Percentiles rank a stretch among this genome's conserved stretches.
Evolutionary conservation across 2,797 vertebrate species (phyloP).

Genomic region (Anguilla megastoma): DNA sequence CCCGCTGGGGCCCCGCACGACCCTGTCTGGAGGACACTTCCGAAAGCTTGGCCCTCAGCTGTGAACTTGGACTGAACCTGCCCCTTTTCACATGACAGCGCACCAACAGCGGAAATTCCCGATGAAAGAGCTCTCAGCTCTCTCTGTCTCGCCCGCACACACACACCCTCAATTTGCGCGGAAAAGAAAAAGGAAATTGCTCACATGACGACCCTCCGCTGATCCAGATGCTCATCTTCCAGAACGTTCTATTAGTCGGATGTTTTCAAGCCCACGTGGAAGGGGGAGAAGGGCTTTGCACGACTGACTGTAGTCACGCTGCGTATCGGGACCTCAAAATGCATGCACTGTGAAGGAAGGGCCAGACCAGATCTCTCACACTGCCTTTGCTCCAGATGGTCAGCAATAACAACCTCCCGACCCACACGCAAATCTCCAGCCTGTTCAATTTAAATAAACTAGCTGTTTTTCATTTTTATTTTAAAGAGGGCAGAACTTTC

Average conservation of each 20-base stretch:
- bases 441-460: no score
- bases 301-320: conserved; percentile 27
- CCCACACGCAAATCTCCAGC: no score
- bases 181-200: conserved; percentile 3
- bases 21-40: neutral
- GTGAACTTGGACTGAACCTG: conserved; percentile 17
- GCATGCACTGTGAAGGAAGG: conserved; percentile 24
- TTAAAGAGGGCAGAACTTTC: no score
- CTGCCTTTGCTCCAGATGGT: no score
- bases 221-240: conserved; percentile 14
- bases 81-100: neutral
- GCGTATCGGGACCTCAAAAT: conserved; percentile 32
- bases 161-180: conserved; percentile 8
- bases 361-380: neutral
- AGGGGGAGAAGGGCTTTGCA: conserved; percentile 15
- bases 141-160: neutral
- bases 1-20: neutral
- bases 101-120: neutral
- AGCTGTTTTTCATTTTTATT: no score
- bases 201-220: conserved; percentile 12
- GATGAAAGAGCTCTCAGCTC: neutral
- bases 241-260: conserved; percentile 1
- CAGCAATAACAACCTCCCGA: no score
- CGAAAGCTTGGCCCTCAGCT: conserved; percentile 1
- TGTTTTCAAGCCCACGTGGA: conserved; percentile 18